Base-by-base conservation (phyloP, 2,797 vertebrate genomes). In the Urocyon cinereoargenteus region DNA sequence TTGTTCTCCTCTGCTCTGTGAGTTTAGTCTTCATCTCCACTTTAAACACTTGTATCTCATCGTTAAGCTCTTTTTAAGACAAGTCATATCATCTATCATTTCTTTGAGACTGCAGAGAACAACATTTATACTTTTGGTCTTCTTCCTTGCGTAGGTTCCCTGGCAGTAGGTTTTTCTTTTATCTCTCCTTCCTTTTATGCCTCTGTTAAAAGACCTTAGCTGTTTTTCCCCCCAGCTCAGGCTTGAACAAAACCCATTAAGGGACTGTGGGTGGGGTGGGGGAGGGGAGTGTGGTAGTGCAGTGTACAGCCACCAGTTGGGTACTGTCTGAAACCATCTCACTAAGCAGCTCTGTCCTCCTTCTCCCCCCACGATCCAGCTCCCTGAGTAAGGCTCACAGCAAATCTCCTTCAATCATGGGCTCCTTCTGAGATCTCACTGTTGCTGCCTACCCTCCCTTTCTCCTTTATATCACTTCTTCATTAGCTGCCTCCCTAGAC, bases 101-200 rank as follows among this genome's bases (percentile, higher is more conserved):
- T 79, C 66, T 95, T 18, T 40, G 85, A 94, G 84, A 24, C 10
- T 28, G 0, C 9, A 13, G 21, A 61, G 21, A 85, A 75, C 15
- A 40, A 28, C 26, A 2, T 57, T 77, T 68, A 59, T 22, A 55
- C 26, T 64, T 22, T n/a, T 2, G 16, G 51, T 72, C 45, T 68
- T 81, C 87, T 84, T 93, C 72, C 31, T 88, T 40, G 49, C 22
- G 34, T 34, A 28, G 13, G n/a, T 53, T 15, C 40, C 75, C 59
- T 84, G 3, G 1, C 1, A 40, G 49, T 31, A 19, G 49, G 9
- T 84, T 96, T 75, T 94, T 73, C 78, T 90, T 53, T 9, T 64
- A 45, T 22, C 66, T 94, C 78, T 96, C 73, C 51, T 68, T 81
- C 18, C 40, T 92, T 91, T 57, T 57, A 84, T 61, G 78, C 79